Conservation (phyloP, 2,888 invertebrate species). For the Sthenelais limicola region DNA sequence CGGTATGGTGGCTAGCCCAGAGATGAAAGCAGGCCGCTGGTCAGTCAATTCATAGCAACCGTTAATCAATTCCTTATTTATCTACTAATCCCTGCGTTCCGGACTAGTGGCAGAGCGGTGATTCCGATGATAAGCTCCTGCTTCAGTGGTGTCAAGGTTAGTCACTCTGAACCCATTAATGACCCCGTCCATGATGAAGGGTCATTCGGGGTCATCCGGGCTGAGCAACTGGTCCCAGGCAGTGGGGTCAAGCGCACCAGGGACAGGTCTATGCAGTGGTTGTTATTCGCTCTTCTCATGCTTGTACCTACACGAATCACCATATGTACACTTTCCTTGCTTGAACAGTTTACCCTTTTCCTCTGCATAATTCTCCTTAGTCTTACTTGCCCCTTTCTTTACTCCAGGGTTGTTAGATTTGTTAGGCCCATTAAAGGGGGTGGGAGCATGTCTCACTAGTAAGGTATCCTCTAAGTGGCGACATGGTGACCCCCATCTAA, state of each 20-base stretch:
- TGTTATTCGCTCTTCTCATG: conserved; percentile 4
- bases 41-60: conserved; percentile 7
- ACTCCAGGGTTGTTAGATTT: not conserved
- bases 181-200: not conserved
- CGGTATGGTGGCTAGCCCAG: conserved; percentile 27
- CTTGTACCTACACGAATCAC: not conserved
- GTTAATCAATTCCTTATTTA: conserved; percentile 23
- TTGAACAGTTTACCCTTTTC: not conserved
- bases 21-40: not conserved
- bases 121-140: not conserved
- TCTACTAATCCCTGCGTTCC: conserved; percentile 2
- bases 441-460: not conserved
- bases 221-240: not conserved
- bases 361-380: not conserved
- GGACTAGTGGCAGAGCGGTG: not conserved
- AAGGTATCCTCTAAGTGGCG: not conserved
- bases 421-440: not conserved
- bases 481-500: not conserved
- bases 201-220: not conserved
- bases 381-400: not conserved
- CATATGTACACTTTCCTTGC: conserved; percentile 2
- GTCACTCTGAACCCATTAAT: conserved; percentile 4
- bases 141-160: not conserved
- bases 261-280: not conserved
- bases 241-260: not conserved